These are phyloP conservation scores for Delphinapterus leucas DNA, from an alignment of 2,113 vertebrate species.

Conservation along the genomic window DNA sequence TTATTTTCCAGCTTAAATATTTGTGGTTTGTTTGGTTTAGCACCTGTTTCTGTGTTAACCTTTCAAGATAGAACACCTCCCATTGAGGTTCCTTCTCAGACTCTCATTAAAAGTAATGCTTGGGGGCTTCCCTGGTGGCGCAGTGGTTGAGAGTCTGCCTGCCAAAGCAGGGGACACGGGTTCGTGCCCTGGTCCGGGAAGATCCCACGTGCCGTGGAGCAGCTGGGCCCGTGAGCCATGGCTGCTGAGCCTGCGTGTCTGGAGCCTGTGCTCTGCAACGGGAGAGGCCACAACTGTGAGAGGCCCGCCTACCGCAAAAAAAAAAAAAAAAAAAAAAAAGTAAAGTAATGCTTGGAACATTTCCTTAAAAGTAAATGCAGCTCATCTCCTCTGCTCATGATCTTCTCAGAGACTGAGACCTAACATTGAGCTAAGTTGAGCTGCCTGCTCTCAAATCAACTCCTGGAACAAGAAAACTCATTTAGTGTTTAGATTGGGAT, in stretches of 20 bases:
- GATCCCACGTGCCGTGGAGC: too few relatives aligned
- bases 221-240: too few relatives aligned
- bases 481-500: neutral
- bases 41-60: constrained; percentile 42
- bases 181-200: too few relatives aligned
- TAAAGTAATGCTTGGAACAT: constrained; percentile 36
- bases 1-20: constrained; percentile 62
- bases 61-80: constrained; percentile 49
- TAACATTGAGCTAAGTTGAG: neutral
- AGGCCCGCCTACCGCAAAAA: too few relatives aligned
- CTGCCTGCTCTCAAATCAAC: neutral
- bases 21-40: constrained; percentile 61
- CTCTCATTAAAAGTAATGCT: constrained; percentile 45
- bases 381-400: neutral
- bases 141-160: too few relatives aligned
- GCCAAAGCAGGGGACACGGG: too few relatives aligned
- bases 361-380: neutral
- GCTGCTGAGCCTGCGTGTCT: too few relatives aligned
- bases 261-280: too few relatives aligned
- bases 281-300: too few relatives aligned
- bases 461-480: neutral
- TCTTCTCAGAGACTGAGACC: neutral
- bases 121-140: neutral
- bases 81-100: constrained; percentile 24
- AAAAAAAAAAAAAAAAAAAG: too few relatives aligned